Conservation (phyloP, 2,888 invertebrate species). For the Erebia epiphron region DNA sequence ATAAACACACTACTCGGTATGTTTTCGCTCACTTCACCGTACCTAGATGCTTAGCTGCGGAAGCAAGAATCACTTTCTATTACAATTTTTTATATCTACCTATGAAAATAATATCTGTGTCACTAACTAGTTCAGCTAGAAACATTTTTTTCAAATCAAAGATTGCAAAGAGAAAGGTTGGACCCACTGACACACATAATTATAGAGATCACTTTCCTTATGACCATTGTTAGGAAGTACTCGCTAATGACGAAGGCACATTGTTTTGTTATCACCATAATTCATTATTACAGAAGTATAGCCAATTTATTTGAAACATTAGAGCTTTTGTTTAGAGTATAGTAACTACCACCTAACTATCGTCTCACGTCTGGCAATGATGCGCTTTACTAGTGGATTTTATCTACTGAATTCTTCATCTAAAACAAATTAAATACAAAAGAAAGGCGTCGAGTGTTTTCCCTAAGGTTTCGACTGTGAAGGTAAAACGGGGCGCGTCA, state of each 20-base stretch:
- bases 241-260: conserved; percentile 35
- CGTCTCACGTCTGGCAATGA: neutral
- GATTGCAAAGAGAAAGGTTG: conserved; percentile 68
- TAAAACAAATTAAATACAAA: no score
- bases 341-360: conserved; percentile 13
- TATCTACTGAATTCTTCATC: neutral
- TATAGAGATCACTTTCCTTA: conserved; percentile 66
- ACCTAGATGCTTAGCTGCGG: no score
- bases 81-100: neutral
- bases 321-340: conserved; percentile 15
- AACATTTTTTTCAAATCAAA: conserved; percentile 49
- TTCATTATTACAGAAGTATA: conserved; percentile 25
- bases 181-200: conserved; percentile 62
- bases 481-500: no score
- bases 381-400: neutral
- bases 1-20: no score
- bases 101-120: conserved; percentile 45
- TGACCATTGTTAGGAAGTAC: conserved; percentile 53
- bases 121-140: conserved; percentile 58
- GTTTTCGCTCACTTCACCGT: neutral
- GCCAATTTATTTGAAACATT: conserved; percentile 20
- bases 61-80: conserved; percentile 24
- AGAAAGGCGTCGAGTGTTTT: no score
- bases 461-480: no score
- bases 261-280: conserved; percentile 20